Evolutionary conservation across 2,888 invertebrate genomes (phyloP).

Genomic region (Pristionchus exspectatus): DNA sequence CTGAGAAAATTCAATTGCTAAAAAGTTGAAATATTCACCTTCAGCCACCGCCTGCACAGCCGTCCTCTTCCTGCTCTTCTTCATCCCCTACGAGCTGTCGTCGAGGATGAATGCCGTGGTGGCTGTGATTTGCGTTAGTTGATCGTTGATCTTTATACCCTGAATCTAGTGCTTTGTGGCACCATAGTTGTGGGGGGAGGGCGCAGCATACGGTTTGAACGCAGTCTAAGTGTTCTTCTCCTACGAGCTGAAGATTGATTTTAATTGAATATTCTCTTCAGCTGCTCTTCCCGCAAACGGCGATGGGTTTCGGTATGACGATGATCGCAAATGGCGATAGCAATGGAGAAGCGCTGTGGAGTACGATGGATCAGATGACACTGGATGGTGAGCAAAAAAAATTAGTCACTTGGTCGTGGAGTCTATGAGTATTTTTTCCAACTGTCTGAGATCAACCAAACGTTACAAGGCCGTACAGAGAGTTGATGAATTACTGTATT

Average conservation of each 20-base stretch:
- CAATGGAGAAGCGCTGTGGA: slow-evolving; percentile 83
- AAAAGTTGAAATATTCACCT: no score
- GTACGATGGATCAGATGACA: slow-evolving; percentile 6
- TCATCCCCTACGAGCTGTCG: slow-evolving; percentile 82
- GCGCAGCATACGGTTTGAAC: no score
- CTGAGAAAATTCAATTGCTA: no score
- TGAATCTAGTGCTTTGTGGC: no score
- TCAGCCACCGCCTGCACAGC: slow-evolving; percentile 78
- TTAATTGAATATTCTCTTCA: slow-evolving; percentile 77
- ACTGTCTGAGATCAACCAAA: no score
- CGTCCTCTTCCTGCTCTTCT: slow-evolving; percentile 80
- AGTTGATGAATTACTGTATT: no score
- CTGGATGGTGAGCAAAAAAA: slow-evolving; percentile 8
- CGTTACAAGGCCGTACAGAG: no score
- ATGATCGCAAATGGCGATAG: slow-evolving; percentile 84
- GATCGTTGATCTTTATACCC: background rate
- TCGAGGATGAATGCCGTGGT: slow-evolving; percentile 82
- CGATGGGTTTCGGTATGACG: slow-evolving; percentile 88
- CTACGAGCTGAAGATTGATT: no score
- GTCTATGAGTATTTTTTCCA: no score
- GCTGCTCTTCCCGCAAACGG: slow-evolving; percentile 89
- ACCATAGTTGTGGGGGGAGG: no score
- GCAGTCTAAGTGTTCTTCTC: no score
- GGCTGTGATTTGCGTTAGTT: slow-evolving; percentile 68
- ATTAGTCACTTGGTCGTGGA: no score